A percentile compares a stretch with the other conserved stretches of the same genome.
Conservation (phyloP, 2,113 vertebrate genomes). For the Shinisaurus crocodilurus region DNA sequence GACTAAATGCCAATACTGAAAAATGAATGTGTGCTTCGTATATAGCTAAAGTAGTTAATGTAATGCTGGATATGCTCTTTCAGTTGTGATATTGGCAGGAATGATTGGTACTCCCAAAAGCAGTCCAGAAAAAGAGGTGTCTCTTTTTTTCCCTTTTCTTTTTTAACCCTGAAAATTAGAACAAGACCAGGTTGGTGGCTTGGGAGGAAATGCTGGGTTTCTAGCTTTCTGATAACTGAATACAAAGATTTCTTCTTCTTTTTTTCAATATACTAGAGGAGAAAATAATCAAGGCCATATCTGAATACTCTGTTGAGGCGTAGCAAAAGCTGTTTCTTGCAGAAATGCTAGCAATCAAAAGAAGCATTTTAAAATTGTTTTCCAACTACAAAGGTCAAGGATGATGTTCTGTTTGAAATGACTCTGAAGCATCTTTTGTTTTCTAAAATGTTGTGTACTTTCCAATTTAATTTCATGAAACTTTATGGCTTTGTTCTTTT, state of each 20-base stretch:
- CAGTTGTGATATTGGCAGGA: neutral
- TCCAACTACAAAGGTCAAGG: neutral
- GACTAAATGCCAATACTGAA: neutral
- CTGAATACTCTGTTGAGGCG: conserved; percentile 15
- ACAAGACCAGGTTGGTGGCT: neutral
- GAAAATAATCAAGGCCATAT: conserved; percentile 29
- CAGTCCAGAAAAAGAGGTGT: neutral
- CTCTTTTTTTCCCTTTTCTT: neutral
- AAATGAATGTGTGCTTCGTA: neutral
- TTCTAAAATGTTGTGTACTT: conserved; percentile 6
- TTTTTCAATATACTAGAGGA: neutral
- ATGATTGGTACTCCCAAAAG: neutral
- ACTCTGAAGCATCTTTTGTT: conserved; percentile 7
- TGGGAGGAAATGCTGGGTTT: neutral
- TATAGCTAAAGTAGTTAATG: conserved; percentile 16
- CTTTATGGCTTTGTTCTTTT: conserved; percentile 1
- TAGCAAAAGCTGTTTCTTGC: conserved; percentile 1
- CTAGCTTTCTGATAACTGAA: neutral
- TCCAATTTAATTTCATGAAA: conserved; percentile 22
- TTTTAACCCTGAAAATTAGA: neutral
- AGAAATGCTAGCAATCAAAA: conserved; percentile 22
- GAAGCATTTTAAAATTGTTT: neutral
- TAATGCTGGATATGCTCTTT: neutral
- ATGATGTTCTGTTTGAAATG: conserved; percentile 26
- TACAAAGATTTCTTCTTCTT: neutral